phyloP scores from a whole-genome alignment of 2,888 invertebrate genomes.

The Hemithea aestivaria region DNA sequence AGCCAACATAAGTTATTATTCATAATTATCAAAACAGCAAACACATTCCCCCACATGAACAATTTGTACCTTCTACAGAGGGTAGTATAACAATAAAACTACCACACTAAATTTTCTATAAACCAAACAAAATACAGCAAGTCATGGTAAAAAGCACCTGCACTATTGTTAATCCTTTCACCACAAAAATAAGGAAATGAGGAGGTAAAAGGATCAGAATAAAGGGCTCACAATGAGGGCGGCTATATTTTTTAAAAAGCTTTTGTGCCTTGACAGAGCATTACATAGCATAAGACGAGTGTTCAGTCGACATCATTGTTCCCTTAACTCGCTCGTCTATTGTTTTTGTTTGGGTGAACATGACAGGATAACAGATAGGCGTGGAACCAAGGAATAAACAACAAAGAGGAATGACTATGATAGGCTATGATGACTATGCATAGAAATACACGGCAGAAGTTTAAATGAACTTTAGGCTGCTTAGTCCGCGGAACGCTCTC shows the following conservation, averaged over 20 bases:
- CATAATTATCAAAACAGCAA: too few relatives aligned
- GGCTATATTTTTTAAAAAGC: conserved; percentile 63
- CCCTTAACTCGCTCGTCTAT: conserved; percentile 42
- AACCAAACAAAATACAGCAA: conserved; percentile 41
- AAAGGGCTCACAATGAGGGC: conserved; percentile 57
- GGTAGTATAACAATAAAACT: too few relatives aligned
- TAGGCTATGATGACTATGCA: too few relatives aligned
- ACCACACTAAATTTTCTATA: conserved; percentile 1
- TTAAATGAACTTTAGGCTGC: too few relatives aligned
- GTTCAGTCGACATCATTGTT: conserved; percentile 59
- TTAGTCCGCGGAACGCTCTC: too few relatives aligned
- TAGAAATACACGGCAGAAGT: too few relatives aligned
- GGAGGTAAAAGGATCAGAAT: conserved; percentile 66
- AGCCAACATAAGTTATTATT: too few relatives aligned
- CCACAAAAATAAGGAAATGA: conserved; percentile 70
- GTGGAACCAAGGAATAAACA: too few relatives aligned
- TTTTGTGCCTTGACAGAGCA: conserved; percentile 67
- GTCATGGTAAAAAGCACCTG: conserved; percentile 57
- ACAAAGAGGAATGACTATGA: too few relatives aligned
- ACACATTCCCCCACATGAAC: too few relatives aligned
- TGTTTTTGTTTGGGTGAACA: conserved; percentile 39
- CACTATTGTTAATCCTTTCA: conserved; percentile 72
- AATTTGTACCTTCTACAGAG: too few relatives aligned
- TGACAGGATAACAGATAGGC: conserved; percentile 29
- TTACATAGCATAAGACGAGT: conserved; percentile 70